These are phyloP conservation scores for Cotesia vestalis DNA, from an alignment of 1,140 invertebrate genomes.

Conservation along the genomic window DNA sequence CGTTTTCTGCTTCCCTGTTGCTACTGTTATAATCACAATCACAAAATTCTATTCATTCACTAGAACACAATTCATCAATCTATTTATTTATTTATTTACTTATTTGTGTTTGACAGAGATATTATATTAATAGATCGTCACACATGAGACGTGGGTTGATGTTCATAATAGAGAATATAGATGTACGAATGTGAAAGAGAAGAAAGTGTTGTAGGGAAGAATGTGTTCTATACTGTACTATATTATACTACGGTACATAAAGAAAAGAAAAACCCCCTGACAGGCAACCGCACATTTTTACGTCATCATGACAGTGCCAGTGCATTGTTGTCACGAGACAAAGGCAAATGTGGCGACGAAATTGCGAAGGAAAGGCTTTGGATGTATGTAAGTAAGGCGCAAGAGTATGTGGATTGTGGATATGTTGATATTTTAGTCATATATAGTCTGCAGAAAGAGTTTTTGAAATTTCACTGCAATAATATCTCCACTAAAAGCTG, in stretches of 20 bases:
- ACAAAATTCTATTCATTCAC: too few species aligned
- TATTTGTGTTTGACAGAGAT: too few species aligned
- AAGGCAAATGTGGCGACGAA: slow-evolving; percentile 67
- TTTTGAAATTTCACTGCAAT: too few species aligned
- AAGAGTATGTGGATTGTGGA: too few species aligned
- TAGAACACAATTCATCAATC: too few species aligned
- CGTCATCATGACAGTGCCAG: slow-evolving; percentile 60
- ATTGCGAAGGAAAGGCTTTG: slow-evolving; percentile 58
- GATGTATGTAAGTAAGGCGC: neutral
- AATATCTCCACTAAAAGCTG: too few species aligned
- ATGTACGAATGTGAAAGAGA: neutral
- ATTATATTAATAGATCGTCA: too few species aligned
- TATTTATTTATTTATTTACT: too few species aligned
- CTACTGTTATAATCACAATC: neutral
- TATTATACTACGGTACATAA: slow-evolving; percentile 23
- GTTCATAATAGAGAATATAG: neutral
- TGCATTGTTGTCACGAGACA: slow-evolving; percentile 66
- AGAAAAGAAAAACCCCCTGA: slow-evolving; percentile 14
- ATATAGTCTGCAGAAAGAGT: too few species aligned
- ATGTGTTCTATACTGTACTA: slow-evolving; percentile 12
- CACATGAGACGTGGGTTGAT: too few species aligned
- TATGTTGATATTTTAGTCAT: too few species aligned
- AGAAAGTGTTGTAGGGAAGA: slow-evolving; percentile 32
- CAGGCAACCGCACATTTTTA: slow-evolving; percentile 62
- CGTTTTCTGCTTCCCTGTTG: neutral